Base-by-base conservation (phyloP, 2,797 vertebrate species). In the Anabacerthia variegaticeps region DNA sequence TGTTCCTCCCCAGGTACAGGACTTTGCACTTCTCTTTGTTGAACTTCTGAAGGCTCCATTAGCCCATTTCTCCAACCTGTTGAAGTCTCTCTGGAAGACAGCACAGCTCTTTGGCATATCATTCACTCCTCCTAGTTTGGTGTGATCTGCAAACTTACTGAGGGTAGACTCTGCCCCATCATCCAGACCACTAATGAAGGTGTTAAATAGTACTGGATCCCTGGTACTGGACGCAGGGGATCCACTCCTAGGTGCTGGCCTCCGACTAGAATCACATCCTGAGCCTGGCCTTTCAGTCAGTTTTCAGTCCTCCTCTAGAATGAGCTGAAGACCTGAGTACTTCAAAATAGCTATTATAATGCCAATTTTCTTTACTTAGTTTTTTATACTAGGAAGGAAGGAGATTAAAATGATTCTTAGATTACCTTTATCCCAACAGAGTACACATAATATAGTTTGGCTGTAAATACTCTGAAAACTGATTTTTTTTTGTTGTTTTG, bases 351-450 rank as follows among this genome's bases (percentile, higher is more conserved):
- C 5, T 48, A 23, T 34, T 74, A 28, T 7, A 75, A 28, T 52
- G 14, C 1, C 3, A 11, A 7, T 0, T 6, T 51, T 67, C 20
- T 87, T 63, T 4, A 1, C 41, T 76, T 77, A 30, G 0, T 32
- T 39, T 68, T 97, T 95, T 77, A 69, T 96, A 69, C 16, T 23
- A 51, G 20, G 68, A 89, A 95, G 91, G 94, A 86, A 62, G 32
- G 59, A 91, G 34, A 59, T 89, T 92, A 73, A 97, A 97, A 93
- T 93, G 10, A 90, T n/a, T 91, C 68, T 92, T 85, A 95, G 66
- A 88, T 85, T 46, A 84, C 39, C 37, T 94, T 95, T 95, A 88
- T 95, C 71, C 8, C 20, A 69, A 34, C 88, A 17, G 4, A 32
- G 9, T 46, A 94, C 61, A 85, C 71, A 86, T 77, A 79, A 59